Evolutionary conservation across 2,797 vertebrate species (phyloP).

Genomic region (Staurois parvus): DNA sequence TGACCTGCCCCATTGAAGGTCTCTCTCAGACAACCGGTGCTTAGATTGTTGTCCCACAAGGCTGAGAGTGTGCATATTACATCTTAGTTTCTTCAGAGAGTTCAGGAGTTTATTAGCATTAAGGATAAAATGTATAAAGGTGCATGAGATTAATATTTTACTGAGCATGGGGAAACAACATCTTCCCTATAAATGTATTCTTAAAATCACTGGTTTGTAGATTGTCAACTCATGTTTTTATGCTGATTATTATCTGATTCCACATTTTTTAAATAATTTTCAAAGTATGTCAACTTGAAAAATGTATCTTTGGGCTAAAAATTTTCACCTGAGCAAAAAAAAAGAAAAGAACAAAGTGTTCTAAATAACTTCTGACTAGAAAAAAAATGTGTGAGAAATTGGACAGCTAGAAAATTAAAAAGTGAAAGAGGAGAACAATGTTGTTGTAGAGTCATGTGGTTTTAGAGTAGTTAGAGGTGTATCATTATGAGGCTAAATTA

Average conservation of each 20-base stretch:
- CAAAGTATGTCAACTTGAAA: neutral
- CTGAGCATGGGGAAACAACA: too few relatives aligned
- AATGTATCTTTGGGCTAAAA: neutral
- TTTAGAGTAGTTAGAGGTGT: too few relatives aligned
- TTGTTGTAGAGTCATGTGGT: neutral
- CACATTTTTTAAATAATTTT: slow-evolving; percentile 4
- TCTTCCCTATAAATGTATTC: neutral
- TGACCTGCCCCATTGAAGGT: too few relatives aligned
- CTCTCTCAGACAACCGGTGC: too few relatives aligned
- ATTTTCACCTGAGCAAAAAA: neutral
- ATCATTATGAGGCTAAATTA: too few relatives aligned
- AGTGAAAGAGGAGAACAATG: neutral
- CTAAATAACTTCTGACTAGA: neutral
- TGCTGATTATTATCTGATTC: neutral
- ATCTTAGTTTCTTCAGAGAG: too few relatives aligned
- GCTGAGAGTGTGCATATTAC: too few relatives aligned
- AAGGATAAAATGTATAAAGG: too few relatives aligned
- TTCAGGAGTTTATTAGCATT: too few relatives aligned
- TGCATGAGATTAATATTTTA: too few relatives aligned
- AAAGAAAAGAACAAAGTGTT: neutral
- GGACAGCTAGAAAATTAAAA: too few relatives aligned
- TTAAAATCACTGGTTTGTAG: neutral
- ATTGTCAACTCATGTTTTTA: neutral
- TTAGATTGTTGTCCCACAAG: too few relatives aligned
- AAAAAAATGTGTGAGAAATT: neutral